Conservation (phyloP, 2,113 vertebrate genomes). For the Spea multiplicata region DNA sequence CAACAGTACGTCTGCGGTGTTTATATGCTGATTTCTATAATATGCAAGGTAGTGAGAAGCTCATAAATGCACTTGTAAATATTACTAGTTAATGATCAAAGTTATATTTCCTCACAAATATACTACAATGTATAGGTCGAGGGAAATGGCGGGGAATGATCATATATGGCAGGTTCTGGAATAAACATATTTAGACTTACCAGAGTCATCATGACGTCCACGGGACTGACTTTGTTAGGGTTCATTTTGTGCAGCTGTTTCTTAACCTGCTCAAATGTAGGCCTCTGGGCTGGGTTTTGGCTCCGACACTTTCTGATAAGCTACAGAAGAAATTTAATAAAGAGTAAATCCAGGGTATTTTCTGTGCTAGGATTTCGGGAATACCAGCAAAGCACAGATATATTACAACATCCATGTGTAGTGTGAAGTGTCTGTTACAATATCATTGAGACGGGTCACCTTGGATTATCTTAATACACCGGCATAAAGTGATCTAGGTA, state of each 20-base stretch:
- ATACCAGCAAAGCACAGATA: conserved; percentile 21
- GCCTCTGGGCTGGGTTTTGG: conserved; percentile 72
- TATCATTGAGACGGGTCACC: conserved; percentile 34
- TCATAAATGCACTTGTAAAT: too few species aligned
- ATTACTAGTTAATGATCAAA: too few species aligned
- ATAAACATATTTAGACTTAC: conserved; percentile 55
- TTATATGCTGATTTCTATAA: too few species aligned
- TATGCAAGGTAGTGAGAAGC: too few species aligned
- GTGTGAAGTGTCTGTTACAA: neutral
- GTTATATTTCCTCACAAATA: neutral
- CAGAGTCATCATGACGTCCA: conserved; percentile 86
- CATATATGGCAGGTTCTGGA: too few species aligned
- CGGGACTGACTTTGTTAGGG: conserved; percentile 79
- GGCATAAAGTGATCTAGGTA: conserved; percentile 35
- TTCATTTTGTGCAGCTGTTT: conserved; percentile 80
- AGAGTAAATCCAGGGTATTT: conserved; percentile 26
- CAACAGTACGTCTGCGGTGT: too few species aligned
- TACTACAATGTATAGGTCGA: too few species aligned
- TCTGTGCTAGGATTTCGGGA: conserved; percentile 17
- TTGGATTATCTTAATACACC: conserved; percentile 48
- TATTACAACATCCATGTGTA: conserved; percentile 39
- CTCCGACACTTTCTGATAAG: conserved; percentile 75
- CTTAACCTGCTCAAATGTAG: conserved; percentile 78
- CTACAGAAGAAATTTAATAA: conserved; percentile 53
- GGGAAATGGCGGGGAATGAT: too few species aligned